These are phyloP conservation scores for Chrysomela aeneicollis DNA, from an alignment of 2,888 invertebrate genomes.

Conservation along the genomic window DNA sequence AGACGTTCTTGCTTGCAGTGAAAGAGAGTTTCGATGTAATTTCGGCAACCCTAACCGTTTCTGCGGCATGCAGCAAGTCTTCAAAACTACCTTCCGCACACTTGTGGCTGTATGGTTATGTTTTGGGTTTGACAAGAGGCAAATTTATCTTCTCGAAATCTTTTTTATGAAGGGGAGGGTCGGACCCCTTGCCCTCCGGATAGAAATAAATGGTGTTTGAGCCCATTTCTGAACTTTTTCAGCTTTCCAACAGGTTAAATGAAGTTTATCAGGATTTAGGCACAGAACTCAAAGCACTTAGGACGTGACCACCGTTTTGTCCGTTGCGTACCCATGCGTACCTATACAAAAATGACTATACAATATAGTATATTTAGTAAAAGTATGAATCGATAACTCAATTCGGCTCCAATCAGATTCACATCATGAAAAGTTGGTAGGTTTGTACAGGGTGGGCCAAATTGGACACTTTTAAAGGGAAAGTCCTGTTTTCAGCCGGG, in stretches of 20 bases:
- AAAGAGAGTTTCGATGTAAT: constrained; percentile 54
- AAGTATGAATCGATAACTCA: no score
- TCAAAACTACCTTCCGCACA: constrained; percentile 44
- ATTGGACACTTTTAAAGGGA: no score
- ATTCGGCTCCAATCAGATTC: no score
- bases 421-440: no score
- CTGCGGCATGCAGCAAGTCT: constrained; percentile 24
- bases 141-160: constrained; percentile 57
- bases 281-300: no score
- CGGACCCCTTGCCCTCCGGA: constrained; percentile 42
- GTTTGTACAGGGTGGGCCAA: no score
- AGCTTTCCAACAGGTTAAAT: neutral
- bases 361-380: no score
- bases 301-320: neutral
- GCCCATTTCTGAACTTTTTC: constrained; percentile 15
- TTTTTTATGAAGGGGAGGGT: constrained; percentile 54
- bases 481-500: no score
- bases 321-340: neutral
- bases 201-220: constrained; percentile 18
- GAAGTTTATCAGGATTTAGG: no score
- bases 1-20: constrained; percentile 56
- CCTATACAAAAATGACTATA: no score
- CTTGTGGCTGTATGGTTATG: constrained; percentile 54
- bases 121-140: constrained; percentile 56
- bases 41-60: constrained; percentile 20